Evolutionary conservation across 2,888 invertebrate species (phyloP), one percentile per base, ranked within the genome.

Genomic region (Polymixis lichenea): DNA sequence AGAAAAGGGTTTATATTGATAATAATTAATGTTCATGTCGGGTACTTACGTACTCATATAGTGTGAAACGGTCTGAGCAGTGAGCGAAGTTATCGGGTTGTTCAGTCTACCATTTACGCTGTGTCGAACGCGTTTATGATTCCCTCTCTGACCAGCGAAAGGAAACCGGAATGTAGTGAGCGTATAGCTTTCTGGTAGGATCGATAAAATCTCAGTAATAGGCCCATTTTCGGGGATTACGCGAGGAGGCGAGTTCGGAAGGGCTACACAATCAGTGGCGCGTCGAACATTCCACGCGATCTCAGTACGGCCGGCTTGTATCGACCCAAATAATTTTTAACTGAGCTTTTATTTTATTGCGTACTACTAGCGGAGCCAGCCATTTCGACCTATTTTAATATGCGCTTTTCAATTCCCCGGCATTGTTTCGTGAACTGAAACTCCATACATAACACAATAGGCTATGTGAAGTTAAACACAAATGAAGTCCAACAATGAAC

Each of bases 91-190:
- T 92, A 91, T 91, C 88, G 86, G 88, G 87, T 90, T 89, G 87
- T 89, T 89, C 88, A 88, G 85, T 80, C 87, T 82, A 68, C 87
- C 88, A 88, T 90, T 91, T 86, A 86, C 72, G 86, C 87, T 91
- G 89, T 90, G 88, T 88, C 86, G 85, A 80, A 75, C 82, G 78
- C 81, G 87, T 91, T 91, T 90, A 90, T 87, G 90, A 88, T 81
- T 79, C 81, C 72, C 84, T 86, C 89, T 87, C 86, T 90, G 91
- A 90, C 90, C 91, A 89, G 83, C 78, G 72, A 85, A 89, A 86
- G 82, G 87, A 85, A 87, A 83, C 83, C 78, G 81, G 86, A 88
- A 86, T 78, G 85, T 83, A 84, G 75, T 75, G 67, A 83, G 80
- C 72, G 43, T 70, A 74, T 80, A 82, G 73, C 81, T 71, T 82